Evolutionary conservation across 2,113 vertebrate genomes (phyloP).

Genomic region (Sylvilagus bachmani): DNA sequence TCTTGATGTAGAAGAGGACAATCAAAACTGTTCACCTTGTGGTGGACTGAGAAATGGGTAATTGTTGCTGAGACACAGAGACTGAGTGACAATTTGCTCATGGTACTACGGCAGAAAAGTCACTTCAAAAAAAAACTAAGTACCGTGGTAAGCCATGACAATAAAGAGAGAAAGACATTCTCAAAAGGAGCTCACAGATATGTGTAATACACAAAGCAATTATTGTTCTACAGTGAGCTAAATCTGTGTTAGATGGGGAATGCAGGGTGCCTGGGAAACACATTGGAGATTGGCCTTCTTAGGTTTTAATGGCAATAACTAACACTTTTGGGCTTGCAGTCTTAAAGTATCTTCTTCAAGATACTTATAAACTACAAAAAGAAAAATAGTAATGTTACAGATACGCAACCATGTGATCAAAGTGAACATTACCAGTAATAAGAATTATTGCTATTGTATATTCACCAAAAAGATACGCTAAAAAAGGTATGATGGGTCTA

Average conservation of each 20-base stretch:
- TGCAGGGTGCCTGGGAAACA: not conserved
- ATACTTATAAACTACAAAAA: not conserved
- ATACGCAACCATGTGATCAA: not conserved
- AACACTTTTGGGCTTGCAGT: not conserved
- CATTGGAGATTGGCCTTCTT: not conserved
- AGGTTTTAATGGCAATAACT: not conserved
- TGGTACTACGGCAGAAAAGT: not conserved
- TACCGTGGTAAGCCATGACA: not conserved
- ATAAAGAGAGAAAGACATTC: not conserved
- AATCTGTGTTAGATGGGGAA: not conserved
- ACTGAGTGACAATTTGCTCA: not conserved
- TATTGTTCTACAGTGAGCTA: not conserved
- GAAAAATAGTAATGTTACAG: not conserved
- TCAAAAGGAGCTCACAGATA: not conserved
- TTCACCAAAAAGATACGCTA: not conserved
- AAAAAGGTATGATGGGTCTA: not conserved
- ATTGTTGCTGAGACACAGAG: not conserved
- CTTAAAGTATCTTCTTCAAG: not conserved
- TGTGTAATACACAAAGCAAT: not conserved
- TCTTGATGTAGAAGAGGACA: not conserved
- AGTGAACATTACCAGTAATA: not conserved
- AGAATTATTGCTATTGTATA: not conserved
- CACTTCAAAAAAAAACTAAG: conserved; percentile 31
- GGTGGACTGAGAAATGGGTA: not conserved
- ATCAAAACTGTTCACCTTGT: not conserved